Percentiles rank a stretch among this genome's conserved stretches.
Evolutionary conservation across 2,888 invertebrate genomes (phyloP).

Genomic region (Hirudinaria manillensis): DNA sequence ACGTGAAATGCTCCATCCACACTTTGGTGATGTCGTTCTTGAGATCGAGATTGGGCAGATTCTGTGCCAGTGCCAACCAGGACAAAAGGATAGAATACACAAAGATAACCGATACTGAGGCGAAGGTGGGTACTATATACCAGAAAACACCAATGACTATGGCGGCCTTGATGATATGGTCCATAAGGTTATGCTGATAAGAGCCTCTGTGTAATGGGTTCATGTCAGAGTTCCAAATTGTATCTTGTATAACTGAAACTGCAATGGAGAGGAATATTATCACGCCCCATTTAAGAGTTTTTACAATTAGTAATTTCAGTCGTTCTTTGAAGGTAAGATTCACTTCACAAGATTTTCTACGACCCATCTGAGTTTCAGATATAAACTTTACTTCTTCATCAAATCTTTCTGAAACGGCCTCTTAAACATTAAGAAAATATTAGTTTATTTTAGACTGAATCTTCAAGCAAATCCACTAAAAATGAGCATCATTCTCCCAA

Average conservation of each 20-base stretch:
- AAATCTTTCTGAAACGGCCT: too few species aligned
- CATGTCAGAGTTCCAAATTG: background rate
- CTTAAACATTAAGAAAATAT: too few species aligned
- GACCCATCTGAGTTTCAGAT: background rate
- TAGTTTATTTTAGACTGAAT: too few species aligned
- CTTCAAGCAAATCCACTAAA: too few species aligned
- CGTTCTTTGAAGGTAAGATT: background rate
- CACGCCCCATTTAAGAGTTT: background rate
- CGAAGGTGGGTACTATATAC: conserved; percentile 5
- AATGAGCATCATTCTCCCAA: too few species aligned
- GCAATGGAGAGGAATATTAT: background rate
- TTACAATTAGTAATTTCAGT: background rate
- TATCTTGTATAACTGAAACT: conserved; percentile 6
- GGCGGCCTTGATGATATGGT: conserved; percentile 6
- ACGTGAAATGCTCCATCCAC: conserved; percentile 17
- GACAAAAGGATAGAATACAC: conserved; percentile 26
- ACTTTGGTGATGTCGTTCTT: background rate
- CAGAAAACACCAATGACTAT: conserved; percentile 12
- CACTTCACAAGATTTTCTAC: background rate
- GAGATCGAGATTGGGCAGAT: conserved; percentile 14
- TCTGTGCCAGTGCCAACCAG: conserved; percentile 26
- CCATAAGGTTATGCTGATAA: background rate
- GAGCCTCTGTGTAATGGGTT: background rate
- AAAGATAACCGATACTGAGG: background rate
- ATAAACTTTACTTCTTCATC: background rate